A percentile compares a stretch with the other conserved stretches of the same genome.
Evolutionary conservation across 1,140 invertebrate genomes (phyloP).

Genomic region (Sitobion miscanthi): DNA sequence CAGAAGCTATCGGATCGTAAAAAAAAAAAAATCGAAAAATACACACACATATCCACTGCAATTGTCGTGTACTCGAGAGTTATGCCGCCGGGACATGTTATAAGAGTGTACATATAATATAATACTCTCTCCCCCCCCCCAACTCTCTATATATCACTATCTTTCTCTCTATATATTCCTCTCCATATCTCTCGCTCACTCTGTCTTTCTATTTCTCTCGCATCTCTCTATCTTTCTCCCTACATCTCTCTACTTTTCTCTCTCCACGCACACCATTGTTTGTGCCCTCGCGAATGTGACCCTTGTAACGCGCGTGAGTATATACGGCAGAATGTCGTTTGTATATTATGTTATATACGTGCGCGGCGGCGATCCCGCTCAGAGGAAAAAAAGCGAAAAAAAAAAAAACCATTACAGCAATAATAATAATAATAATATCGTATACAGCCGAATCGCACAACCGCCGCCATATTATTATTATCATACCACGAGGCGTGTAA

Average conservation of each 20-base stretch:
- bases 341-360: background rate
- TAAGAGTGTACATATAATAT: background rate
- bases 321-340: constrained; percentile 8
- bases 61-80: constrained; percentile 20
- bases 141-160: background rate
- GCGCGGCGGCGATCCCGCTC: background rate
- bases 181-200: background rate
- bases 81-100: constrained; percentile 17
- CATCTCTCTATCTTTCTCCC: background rate
- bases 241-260: background rate
- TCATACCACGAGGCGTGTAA: background rate
- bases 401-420: background rate
- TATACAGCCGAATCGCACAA: background rate
- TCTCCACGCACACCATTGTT: background rate
- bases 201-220: background rate
- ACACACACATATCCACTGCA: background rate
- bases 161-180: background rate
- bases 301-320: background rate
- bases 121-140: background rate
- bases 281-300: background rate
- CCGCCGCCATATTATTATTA: background rate
- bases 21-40: background rate
- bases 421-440: background rate
- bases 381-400: background rate
- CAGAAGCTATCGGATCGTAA: background rate